These are phyloP conservation scores for Dinomys branickii DNA, from an alignment of 2,113 vertebrate genomes.

Conservation along the genomic window DNA sequence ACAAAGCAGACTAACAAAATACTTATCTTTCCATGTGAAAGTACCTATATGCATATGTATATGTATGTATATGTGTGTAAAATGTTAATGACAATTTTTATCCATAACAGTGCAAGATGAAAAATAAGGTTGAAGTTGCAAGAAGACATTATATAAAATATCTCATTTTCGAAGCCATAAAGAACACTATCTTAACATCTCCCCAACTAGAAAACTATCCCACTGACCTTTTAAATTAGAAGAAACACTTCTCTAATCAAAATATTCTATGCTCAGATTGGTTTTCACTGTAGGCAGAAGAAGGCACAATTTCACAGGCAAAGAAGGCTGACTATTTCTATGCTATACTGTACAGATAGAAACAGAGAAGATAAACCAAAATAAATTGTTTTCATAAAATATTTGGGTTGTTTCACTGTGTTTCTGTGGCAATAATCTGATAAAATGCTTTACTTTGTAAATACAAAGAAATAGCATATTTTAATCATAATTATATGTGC, in stretches of 20 bases:
- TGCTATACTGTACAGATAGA: constrained; percentile 21
- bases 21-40: constrained; percentile 20
- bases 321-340: background rate
- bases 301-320: background rate
- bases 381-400: constrained; percentile 47
- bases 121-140: constrained; percentile 5
- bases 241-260: constrained; percentile 34
- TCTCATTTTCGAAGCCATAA: constrained; percentile 1
- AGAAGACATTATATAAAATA: constrained; percentile 42
- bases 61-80: background rate
- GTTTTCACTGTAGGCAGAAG: background rate
- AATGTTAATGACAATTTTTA: background rate
- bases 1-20: background rate
- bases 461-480: constrained; percentile 28
- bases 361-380: constrained; percentile 54
- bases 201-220: constrained; percentile 36
- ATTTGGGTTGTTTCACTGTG: constrained; percentile 17
- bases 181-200: constrained; percentile 38
- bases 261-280: background rate
- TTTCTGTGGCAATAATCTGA: background rate
- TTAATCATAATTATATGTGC: background rate
- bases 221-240: constrained; percentile 26
- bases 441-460: constrained; percentile 24
- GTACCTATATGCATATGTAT: background rate
- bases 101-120: constrained; percentile 3